A percentile compares a stretch with the other conserved stretches of the same genome.
These are phyloP conservation scores for Parapristionchus giblindavisi DNA, from an alignment of 2,888 invertebrate genomes.

Conservation along the genomic window DNA sequence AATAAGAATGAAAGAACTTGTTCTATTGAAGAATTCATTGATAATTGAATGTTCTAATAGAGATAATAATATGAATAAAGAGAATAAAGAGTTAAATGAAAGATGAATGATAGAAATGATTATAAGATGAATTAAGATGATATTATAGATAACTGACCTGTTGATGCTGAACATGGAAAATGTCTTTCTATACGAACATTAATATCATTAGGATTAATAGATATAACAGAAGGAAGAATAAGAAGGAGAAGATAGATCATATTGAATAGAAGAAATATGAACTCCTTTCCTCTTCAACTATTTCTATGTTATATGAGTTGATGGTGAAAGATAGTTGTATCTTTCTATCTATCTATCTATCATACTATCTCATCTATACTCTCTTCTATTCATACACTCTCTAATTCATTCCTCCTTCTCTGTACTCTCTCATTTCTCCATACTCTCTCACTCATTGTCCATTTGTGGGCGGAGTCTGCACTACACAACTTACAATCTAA, in stretches of 20 bases:
- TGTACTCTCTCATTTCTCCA: background rate
- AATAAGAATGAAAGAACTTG: no score
- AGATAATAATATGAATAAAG: no score
- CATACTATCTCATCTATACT: no score
- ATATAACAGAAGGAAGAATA: conserved; percentile 38
- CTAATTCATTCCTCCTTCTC: background rate
- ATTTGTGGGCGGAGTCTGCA: conserved; percentile 13
- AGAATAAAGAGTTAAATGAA: conserved; percentile 38
- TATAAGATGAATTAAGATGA: background rate
- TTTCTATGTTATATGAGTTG: no score
- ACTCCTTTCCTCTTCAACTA: background rate
- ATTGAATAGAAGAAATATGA: background rate
- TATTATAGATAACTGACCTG: conserved; percentile 55
- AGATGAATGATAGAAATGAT: conserved; percentile 27
- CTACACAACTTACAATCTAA: background rate
- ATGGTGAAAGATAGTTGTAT: no score
- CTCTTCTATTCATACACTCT: no score
- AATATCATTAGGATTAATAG: conserved; percentile 55
- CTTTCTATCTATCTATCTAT: no score
- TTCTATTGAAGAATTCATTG: no score
- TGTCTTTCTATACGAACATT: conserved; percentile 67
- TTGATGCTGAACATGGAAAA: conserved; percentile 67
- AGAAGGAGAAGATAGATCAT: conserved; percentile 24
- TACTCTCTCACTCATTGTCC: background rate
- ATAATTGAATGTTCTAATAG: no score